Base-by-base conservation (phyloP, 2,888 invertebrate species). In the Elysia crispata region DNA sequence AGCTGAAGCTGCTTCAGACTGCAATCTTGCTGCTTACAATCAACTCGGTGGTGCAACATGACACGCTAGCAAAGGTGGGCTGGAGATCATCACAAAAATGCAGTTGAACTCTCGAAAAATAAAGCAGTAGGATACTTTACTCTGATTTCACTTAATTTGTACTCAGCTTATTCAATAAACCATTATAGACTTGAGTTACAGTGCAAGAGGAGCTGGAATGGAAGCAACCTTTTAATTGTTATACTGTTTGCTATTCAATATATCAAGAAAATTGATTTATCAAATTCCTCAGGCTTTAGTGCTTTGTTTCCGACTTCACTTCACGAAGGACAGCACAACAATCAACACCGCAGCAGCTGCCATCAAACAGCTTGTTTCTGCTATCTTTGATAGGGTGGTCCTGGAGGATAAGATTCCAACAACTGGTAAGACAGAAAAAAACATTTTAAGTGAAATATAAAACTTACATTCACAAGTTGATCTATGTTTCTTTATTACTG, bases 271-370 rank as follows among this genome's bases (percentile, higher is more conserved):
- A 41, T 11, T 41, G 41, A 41, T 41, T 41, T 41, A 41, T 41
- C n/a, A n/a, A n/a, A n/a, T n/a, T n/a, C 41, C 41, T 41, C 92
- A 97, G 96, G 97, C 96, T 77, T 94, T 98, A 92, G 99, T 98
- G 67, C 94, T 99, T 85, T 98, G 98, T 92, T 98, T 99, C 93
- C 95, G 98, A n/a, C 94, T 99, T 89, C 98, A 99, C 91, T 96
- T 97, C 87, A 95, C 97, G 11, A 96, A 97, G 92, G 98, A 99
- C 93, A 95, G 96, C 1, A 97, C 97, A 82, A 98, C 98, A 66
- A 96, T 97, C 74, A 99, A 98, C 92, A 98, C 99, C 18, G 99
- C 99, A 11, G 98, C 98, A 0, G 99, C 99, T 50, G 98, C 98
- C 0, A 97, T 99, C 33, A 94, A 99, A 30, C 99, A 99, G 91